Conservation (phyloP, 2,888 invertebrate species). For the Leucoptera coffeella region DNA sequence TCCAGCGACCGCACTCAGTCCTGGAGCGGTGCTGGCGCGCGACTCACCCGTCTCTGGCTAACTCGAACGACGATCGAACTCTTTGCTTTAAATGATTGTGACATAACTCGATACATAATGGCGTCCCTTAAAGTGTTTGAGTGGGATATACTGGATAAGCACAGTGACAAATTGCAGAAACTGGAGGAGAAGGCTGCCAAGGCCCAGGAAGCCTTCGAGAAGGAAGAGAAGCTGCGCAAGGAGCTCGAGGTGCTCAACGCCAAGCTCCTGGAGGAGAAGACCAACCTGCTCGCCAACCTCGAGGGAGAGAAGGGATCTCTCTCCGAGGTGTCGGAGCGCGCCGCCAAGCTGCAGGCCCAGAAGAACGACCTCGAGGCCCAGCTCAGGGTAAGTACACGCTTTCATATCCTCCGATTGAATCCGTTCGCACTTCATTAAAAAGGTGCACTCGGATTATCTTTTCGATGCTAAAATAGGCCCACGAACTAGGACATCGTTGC, state of each 20-base stretch:
- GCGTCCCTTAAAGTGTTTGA: conserved; percentile 23
- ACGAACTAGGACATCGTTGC: too few species aligned
- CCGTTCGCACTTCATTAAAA: too few species aligned
- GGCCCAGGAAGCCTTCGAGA: conserved; percentile 89
- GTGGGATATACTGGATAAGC: conserved; percentile 48
- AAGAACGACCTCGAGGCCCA: conserved; percentile 95
- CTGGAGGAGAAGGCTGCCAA: conserved; percentile 95
- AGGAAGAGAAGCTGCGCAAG: conserved; percentile 94
- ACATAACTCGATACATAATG: conserved; percentile 21
- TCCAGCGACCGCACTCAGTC: conserved; percentile 34
- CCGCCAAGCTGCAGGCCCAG: conserved; percentile 89
- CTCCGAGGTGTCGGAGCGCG: conserved; percentile 88
- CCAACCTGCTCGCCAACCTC: conserved; percentile 76
- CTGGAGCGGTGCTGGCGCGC: conserved; percentile 39
- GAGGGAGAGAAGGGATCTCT: conserved; percentile 93
- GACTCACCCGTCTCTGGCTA: conserved; percentile 45
- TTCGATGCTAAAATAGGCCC: too few species aligned
- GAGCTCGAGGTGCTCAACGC: conserved; percentile 92
- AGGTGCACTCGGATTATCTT: too few species aligned
- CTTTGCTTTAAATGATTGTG: conserved; percentile 20
- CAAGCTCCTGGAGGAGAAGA: conserved; percentile 92
- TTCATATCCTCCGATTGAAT: too few species aligned
- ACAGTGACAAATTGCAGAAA: conserved; percentile 68
- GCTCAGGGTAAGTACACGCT: conserved; percentile 69
- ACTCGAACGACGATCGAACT: conserved; percentile 31